A percentile compares a stretch with the other conserved stretches of the same genome.
Evolutionary conservation across 1,140 invertebrate species (phyloP).

Genomic region (Neuroterus valhalla): DNA sequence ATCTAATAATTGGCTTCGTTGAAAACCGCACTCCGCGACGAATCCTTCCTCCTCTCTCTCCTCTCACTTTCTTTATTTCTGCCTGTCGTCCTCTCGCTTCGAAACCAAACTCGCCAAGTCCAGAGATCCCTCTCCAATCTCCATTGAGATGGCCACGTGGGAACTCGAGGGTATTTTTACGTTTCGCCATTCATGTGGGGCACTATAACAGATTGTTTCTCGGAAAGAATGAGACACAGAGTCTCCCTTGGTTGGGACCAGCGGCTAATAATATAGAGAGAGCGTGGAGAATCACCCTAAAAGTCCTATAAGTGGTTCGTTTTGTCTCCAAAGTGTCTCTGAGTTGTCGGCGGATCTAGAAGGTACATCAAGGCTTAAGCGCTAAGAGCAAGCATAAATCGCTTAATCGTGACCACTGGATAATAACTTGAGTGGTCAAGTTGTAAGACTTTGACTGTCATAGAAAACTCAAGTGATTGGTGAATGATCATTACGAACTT

Average conservation of each 20-base stretch:
- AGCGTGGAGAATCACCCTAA: conserved; percentile 69
- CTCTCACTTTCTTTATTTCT: conserved; percentile 43
- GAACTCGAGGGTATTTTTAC: conserved; percentile 71
- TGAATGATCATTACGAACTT: conserved; percentile 12
- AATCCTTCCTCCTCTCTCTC: conserved; percentile 64
- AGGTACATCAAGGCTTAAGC: conserved; percentile 43
- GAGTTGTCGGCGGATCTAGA: conserved; percentile 45
- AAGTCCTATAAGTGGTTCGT: conserved; percentile 66
- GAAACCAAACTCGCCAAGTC: conserved; percentile 41
- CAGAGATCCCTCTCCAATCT: conserved; percentile 59
- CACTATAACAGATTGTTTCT: conserved; percentile 74
- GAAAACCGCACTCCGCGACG: conserved; percentile 75
- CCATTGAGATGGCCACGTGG: conserved; percentile 70
- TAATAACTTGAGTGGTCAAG: conserved; percentile 1
- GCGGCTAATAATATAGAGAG: conserved; percentile 60
- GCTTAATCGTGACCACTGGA: conserved; percentile 30
- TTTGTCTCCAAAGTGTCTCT: conserved; percentile 68
- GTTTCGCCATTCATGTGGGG: conserved; percentile 73
- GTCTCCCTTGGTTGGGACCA: conserved; percentile 31
- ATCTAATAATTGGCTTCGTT: conserved; percentile 75
- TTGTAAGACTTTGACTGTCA: too few species aligned
- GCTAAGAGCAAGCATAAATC: conserved; percentile 47
- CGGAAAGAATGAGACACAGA: conserved; percentile 60
- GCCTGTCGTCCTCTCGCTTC: conserved; percentile 41
- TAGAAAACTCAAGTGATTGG: not conserved